A percentile compares a stretch with the other conserved stretches of the same genome.
Conservation (phyloP, 2,888 invertebrate genomes). For the Papilio gigon region DNA sequence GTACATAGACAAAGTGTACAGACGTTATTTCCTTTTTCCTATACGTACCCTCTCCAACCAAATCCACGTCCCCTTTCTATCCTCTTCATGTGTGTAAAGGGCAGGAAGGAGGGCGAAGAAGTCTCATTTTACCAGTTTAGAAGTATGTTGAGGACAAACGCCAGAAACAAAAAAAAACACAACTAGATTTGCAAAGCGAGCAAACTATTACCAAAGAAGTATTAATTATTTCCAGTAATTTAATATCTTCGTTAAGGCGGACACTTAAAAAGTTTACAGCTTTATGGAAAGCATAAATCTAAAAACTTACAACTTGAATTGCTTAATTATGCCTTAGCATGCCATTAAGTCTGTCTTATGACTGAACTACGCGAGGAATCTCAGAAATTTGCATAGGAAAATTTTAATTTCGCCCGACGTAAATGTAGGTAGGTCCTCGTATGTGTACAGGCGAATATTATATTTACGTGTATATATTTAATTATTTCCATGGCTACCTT, state of each 20-base stretch:
- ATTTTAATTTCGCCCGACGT: constrained; percentile 27
- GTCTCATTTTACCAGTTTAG: no score
- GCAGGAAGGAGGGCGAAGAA: no score
- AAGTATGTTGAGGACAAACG: no score
- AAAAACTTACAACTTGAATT: constrained; percentile 30
- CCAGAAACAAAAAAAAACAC: no score
- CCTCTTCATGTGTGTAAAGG: no score
- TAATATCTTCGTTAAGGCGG: constrained; percentile 19
- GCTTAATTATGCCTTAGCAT: constrained; percentile 33
- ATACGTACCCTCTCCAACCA: no score
- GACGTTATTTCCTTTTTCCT: no score
- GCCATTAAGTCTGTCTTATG: constrained; percentile 37
- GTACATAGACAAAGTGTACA: no score
- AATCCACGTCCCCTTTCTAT: no score
- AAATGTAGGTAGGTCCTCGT: background rate
- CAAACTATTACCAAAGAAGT: background rate
- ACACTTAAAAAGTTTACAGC: constrained; percentile 30
- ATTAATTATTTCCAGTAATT: constrained; percentile 10
- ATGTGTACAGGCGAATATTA: background rate
- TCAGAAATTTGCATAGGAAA: constrained; percentile 29
- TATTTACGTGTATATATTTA: background rate
- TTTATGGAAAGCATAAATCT: constrained; percentile 32
- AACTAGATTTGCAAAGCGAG: no score
- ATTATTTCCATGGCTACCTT: background rate
- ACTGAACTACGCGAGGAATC: constrained; percentile 26